Base-by-base conservation (phyloP, 2,888 invertebrate genomes). In the Dinocampus coccinellae region DNA sequence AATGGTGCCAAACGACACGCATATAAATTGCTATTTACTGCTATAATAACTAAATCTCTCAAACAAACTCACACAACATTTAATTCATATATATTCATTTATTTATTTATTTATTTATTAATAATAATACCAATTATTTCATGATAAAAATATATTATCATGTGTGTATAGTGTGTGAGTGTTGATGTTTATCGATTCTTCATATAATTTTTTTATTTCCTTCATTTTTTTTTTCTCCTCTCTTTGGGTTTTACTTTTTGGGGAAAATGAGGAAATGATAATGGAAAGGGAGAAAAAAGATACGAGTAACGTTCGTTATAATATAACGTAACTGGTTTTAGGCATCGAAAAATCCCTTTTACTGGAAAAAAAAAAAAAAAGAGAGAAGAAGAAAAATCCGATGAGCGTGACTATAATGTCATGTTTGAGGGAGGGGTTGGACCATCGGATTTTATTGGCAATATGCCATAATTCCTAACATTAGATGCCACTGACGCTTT, bases 401-500 rank as follows among this genome's bases (percentile, higher is more conserved):
- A 62, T 52, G 70, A 68, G 70, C 71, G 70, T 64, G 64, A 73
- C 72, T 73, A 68, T 26, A 24, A 33, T 33, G 29, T 36, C 20
- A 4, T 16, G 3, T 16, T n/a, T n/a, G n/a, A n/a, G 9, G 11
- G 58, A 36, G 22, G 9, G 26, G 81, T 80, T 78, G 78, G 79
- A 78, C 79, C 81, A 77, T 77, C 79, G 79, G 83, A 84, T 86
- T 87, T 87, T 87, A 87, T 87, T 87, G 87, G 83, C 87, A 87
- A 87, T 87, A 87, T 87, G 86, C 87, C 85, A 87, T 87, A 87
- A 87, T 87, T 87, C 81, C 83, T 80, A 82, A 86, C 86, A 87
- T 87, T 87, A 87, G 87, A 86, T 80, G 85, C 86, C 82, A 85
- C 84, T 86, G 87, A 86, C 86, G 87, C 87, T 83, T 84, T 83